phyloP scores from a whole-genome alignment of 2,113 vertebrate species.

The Zonotrichia leucophrys region DNA sequence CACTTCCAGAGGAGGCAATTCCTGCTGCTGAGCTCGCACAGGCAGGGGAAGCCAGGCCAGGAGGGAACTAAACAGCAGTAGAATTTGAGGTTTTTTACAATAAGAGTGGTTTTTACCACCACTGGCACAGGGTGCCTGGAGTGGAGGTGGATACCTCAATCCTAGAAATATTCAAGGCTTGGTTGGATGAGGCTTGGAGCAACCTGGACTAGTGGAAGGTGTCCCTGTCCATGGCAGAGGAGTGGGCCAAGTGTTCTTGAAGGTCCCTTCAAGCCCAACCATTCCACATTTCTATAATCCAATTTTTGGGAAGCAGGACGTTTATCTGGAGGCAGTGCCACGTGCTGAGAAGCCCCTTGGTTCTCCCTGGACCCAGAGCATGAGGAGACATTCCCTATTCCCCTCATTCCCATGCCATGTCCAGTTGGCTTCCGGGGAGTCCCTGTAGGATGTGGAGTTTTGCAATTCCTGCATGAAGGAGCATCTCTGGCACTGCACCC shows the following conservation, averaged over 20 bases:
- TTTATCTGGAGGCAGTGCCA: background rate
- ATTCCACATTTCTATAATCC: background rate
- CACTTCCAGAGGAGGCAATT: background rate
- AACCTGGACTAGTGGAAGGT: background rate
- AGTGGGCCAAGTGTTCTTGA: accelerated
- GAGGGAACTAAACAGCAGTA: background rate
- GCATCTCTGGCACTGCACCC: background rate
- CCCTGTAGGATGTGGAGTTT: background rate
- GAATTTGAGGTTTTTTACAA: background rate
- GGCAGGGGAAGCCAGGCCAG: background rate
- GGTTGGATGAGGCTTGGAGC: background rate
- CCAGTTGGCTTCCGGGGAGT: accelerated
- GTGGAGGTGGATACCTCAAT: background rate
- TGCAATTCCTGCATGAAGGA: background rate
- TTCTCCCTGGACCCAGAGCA: background rate
- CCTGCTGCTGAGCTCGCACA: background rate
- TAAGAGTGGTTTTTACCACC: background rate
- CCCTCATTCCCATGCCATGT: accelerated
- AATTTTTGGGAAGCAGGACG: accelerated
- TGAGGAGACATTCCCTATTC: background rate
- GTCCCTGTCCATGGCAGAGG: background rate
- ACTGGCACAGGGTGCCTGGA: background rate
- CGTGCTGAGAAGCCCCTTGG: accelerated
- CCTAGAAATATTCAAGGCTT: background rate
- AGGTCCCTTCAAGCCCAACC: background rate